Base-by-base conservation (phyloP, 2,888 invertebrate genomes). In the Dermolepida albohirtum region DNA sequence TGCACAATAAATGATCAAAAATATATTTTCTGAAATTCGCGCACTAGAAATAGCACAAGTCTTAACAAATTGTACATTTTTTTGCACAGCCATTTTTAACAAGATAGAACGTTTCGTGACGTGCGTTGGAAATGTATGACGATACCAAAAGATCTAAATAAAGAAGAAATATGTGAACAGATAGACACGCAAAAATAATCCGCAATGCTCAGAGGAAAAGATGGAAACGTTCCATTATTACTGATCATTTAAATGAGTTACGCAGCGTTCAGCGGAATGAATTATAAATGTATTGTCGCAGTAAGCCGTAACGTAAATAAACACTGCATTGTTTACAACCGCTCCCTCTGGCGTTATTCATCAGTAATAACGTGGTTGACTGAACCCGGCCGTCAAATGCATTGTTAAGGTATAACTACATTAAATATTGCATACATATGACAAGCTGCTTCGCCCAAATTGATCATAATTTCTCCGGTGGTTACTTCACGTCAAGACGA, bases 201-300 rank as follows among this genome's bases (percentile, higher is more conserved):
- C 44, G 12, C 14, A 27, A 44, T 41, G 41, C 41, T 59, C 29
- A 29, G 34, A 34, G 34, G 12, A 34, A 59, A 29, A 44, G 27
- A 44, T 59, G 59, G 59, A 59, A 59, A 44, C 59, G 44, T 44
- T 44, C 59, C 44, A 44, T 59, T 47, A 47, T 12, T 29, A 44
- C 29, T 17, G 59, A 59, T 59, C 44, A 59, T 59, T 59, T 59
- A 57, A 44, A 39, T 43, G 59, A 10, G 6, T 59, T 44, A 27
- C 29, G 22, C 11, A 41, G 55, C 59, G 44, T 59, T 47, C 59
- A 47, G 8, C 44, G 47, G 44, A 59, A 59, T 59, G 59, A 59
- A 59, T 59, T 59, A 59, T 59, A 59, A 59, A 59, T 44, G 29
- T 59, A 59, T 44, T 59, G 59, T 59, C 59, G 47, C 44, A 44